Percentiles rank a stretch among this genome's conserved stretches.
Conservation (phyloP, 2,797 vertebrate genomes). For the Cottoperca gobio region DNA sequence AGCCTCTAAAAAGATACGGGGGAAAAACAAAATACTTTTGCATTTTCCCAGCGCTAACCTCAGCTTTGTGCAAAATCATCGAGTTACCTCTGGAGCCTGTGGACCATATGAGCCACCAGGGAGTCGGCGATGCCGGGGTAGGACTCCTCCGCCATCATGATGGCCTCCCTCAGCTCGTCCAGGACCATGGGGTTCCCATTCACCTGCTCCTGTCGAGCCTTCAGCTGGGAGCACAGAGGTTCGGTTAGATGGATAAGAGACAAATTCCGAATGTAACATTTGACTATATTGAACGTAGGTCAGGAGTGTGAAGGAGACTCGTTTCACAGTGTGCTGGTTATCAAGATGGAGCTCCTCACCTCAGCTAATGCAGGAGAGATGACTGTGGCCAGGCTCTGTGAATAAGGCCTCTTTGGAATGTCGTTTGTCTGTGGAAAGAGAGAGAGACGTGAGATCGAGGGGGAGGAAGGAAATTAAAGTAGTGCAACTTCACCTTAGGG, state of each 20-base stretch:
- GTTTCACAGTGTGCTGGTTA: background rate
- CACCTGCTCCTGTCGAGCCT: constrained; percentile 90
- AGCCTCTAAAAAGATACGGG: no score
- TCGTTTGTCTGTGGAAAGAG: constrained; percentile 85
- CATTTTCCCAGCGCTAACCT: no score
- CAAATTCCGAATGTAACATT: background rate
- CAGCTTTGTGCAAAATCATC: background rate
- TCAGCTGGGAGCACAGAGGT: constrained; percentile 82
- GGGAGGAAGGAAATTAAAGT: constrained; percentile 2
- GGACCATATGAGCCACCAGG: constrained; percentile 93
- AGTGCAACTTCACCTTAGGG: constrained; percentile 6
- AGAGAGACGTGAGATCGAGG: background rate
- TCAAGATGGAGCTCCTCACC: constrained; percentile 81
- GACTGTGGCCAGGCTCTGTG: constrained; percentile 94
- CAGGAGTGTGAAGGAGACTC: background rate
- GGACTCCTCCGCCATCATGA: constrained; percentile 93
- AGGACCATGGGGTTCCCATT: constrained; percentile 92
- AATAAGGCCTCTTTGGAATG: constrained; percentile 93
- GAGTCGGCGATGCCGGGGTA: constrained; percentile 94
- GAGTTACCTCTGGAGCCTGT: constrained; percentile 92
- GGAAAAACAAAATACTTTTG: no score
- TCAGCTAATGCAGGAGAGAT: constrained; percentile 95
- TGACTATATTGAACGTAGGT: background rate
- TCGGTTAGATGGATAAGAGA: background rate
- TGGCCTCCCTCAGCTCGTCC: constrained; percentile 92